Evolutionary conservation across 30 jellyfish, hydroid and myxozoan genomes (phyloP), one percentile per base, ranked within the genome.

Genomic region (Aurelia aurita complex sp. Pacific): DNA sequence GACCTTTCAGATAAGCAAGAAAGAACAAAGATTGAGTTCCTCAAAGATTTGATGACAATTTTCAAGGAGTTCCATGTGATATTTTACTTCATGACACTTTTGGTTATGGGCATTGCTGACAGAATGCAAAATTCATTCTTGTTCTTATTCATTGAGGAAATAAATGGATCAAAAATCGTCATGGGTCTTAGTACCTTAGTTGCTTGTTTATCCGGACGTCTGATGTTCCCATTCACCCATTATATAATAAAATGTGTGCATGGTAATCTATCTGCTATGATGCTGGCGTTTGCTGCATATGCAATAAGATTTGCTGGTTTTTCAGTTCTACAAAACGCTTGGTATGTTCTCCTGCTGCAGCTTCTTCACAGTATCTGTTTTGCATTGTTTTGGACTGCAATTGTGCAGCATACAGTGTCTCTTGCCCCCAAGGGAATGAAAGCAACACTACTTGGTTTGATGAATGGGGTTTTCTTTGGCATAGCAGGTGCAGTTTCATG

Each of bases 311-410:
- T 69, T 64, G 40, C 82, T 19, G 88, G 81, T 5, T 76, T 71
- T 55, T 79, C 98, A 1, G 80, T 74, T 35, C 69, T 91, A 9
- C 82, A 73, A 11, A 85, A 91, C 60, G 90, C 98, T 38, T 85
- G 94, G 98, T 61, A 29, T 23, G 60, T 91, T 9, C 65, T 91
- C 12, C 96, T 82, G 8, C 16, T 91, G 17, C 96, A 91, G 78
- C 89, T 86, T 46, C 74, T 91, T 1, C 94, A 86, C 82, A 70
- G 98, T 54, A 72, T 86, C 73, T 73, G 96, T 38, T 67, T 91
- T 76, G 92, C 95, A 6, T 65, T 91, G 83, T 86, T 85, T 81
- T 79, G 94, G 90, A 72, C 92, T 15, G 98, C 96, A n/a, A 81
- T 86, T 55, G 72, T 84, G 19, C 61, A 79, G 40, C 96, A 91